A percentile compares a stretch with the other conserved stretches of the same genome.
phyloP scores from a whole-genome alignment of 2,888 invertebrate species.

The Unio delphinus region DNA sequence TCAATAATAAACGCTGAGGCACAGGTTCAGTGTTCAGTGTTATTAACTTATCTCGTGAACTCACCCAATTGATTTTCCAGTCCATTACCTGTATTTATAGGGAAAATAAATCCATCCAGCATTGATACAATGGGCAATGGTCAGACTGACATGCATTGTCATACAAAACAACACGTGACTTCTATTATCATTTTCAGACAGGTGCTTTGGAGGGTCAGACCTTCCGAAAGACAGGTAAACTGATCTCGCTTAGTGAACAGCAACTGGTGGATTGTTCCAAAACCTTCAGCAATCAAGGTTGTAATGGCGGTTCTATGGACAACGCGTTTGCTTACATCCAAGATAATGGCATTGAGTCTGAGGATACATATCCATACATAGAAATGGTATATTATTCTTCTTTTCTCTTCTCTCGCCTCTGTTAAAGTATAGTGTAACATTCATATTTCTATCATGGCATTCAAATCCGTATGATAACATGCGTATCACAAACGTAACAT shows the following conservation, averaged over 20 bases:
- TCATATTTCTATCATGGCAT: no score
- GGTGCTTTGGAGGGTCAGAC: slow-evolving; percentile 74
- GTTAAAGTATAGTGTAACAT: neutral
- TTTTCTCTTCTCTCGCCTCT: neutral
- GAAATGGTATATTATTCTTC: slow-evolving; percentile 44
- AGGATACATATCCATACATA: slow-evolving; percentile 66
- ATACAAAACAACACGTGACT: neutral
- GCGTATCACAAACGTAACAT: no score
- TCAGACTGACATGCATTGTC: neutral
- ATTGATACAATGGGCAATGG: no score
- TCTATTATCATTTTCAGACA: slow-evolving; percentile 76
- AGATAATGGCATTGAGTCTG: slow-evolving; percentile 74
- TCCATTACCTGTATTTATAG: no score
- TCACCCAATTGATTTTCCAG: no score
- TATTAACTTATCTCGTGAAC: no score
- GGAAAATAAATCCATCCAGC: no score
- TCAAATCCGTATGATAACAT: no score
- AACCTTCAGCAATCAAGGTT: slow-evolving; percentile 71
- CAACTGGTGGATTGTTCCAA: slow-evolving; percentile 72
- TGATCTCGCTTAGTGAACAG: slow-evolving; percentile 74
- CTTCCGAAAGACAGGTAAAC: slow-evolving; percentile 75
- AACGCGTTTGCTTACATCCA: slow-evolving; percentile 73
- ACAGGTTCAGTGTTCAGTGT: no score
- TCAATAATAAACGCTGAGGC: no score
- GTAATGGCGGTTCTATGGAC: slow-evolving; percentile 73